Percentiles rank a stretch among this genome's conserved stretches.
Conservation (phyloP, 2,113 vertebrate species). For the Rousettus leschenaultii region DNA sequence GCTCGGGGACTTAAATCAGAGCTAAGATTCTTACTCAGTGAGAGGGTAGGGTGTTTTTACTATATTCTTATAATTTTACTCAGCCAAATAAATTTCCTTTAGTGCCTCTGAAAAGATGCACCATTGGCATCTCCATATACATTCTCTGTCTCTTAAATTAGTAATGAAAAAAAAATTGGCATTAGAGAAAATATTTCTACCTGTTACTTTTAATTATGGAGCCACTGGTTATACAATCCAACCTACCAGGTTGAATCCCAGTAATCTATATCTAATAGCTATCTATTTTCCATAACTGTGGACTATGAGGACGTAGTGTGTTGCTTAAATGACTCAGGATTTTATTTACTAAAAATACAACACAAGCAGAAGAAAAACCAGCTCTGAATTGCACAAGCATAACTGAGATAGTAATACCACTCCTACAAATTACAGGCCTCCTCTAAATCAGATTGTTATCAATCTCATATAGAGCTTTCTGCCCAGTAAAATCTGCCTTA, state of each 20-base stretch:
- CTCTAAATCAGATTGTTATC: slow-evolving; percentile 42
- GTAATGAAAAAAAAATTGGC: neutral
- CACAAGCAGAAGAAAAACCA: slow-evolving; percentile 48
- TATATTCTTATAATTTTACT: neutral
- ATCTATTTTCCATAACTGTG: neutral
- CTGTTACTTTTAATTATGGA: neutral
- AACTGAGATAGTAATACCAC: neutral
- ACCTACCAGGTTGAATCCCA: neutral
- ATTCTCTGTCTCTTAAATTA: slow-evolving; percentile 13
- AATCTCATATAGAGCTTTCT: slow-evolving; percentile 42
- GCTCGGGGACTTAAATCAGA: neutral
- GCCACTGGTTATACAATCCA: neutral
- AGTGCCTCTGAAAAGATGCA: neutral
- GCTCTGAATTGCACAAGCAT: neutral
- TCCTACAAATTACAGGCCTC: slow-evolving; percentile 42
- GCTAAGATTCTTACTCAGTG: neutral
- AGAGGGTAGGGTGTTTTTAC: neutral
- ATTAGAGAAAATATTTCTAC: neutral
- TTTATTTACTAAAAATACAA: slow-evolving; percentile 36
- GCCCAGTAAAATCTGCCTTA: slow-evolving; percentile 44
- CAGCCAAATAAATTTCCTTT: neutral
- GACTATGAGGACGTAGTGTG: neutral
- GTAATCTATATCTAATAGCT: neutral
- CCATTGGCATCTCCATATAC: neutral
- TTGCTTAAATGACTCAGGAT: neutral